Base-by-base conservation (phyloP, 1,140 invertebrate genomes). In the Solenopsis fugax region DNA sequence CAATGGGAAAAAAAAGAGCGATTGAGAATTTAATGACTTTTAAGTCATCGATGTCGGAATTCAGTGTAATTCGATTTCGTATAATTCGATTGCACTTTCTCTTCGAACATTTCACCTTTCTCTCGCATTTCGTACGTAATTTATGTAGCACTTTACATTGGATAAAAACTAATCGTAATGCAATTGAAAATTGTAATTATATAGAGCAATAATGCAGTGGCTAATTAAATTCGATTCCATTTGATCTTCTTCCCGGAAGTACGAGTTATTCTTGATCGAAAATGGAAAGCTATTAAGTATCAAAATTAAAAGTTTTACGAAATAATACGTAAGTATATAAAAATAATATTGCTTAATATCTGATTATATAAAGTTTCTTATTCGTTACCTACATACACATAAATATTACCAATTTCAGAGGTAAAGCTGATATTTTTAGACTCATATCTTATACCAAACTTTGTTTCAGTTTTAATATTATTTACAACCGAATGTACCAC, bases 11-110 rank as follows among this genome's bases (percentile, higher is more conserved):
- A 12, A 37, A 58, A 34, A 48, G 58, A 76, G 3, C n/a, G 4
- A 24, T 21, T 12, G 4, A 52, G 9, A 65, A 56, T 54, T 54
- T 12, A 48, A 0, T 62, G 29, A 18, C 2, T 7, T 78, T 64
- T 5, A 18, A 75, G 12, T 29, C 13, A 60, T 76, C 9, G 34
- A 45, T 76, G 9, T 60, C 13, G 21, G 54, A 58, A 76, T 76
- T 76, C 56, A 24, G 10, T 7, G 16, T 58, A 76, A 58, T 7
- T 56, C 58, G n/a, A n/a, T 62, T 29, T 62, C 13, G 5, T 67
- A 67, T 65, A 65, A 78, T 78, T 78, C 45, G 29, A 78, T 45
- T 50, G 18, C 64, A 80, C 62, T 67, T 80, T 80, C 45, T 29
- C 41, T 64, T 24, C 12, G 10, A 45, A 29, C 75, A 77, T 77